Base-by-base conservation (phyloP, 2,888 invertebrate species). In the Plagiodera versicolora region DNA sequence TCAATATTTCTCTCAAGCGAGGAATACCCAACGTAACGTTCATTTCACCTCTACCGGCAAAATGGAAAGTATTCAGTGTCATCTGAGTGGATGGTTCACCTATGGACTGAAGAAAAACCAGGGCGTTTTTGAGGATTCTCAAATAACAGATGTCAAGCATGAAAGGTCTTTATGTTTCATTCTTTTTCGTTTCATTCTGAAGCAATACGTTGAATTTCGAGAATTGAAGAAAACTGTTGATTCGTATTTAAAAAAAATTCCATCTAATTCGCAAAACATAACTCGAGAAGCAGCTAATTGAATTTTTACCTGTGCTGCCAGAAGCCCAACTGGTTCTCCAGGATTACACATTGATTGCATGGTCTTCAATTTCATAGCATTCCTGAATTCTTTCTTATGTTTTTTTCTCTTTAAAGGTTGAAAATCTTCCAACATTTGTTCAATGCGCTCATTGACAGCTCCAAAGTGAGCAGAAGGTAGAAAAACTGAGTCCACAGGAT, bases 21-120 rank as follows among this genome's bases (percentile, higher is more conserved):
- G 99, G 99, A 72, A 99, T 98, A 84, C 99, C 99, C n/a, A 99
- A 85, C 0, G 99, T 99, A 0, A 99, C 98, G 83, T 99, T 99
- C 98, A 99, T 99, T 82, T 99, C 99, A 84, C 98, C 98, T 81
- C 98, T 89, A 76, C 99, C 99, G 72, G 99, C 99, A 80, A 99
- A 99, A 78, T 99, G 99, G 81, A 99, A 99, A 44, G 99, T 99
- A 80, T 99, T 99, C 77, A 99, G 82, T 74, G 99, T 99, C 99
- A 99, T 99, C 85, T 99, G 99, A 61, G 99, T 99, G 1, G 98
- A 98, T 0, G 99, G 99, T 81, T 99, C 99, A 59, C 99, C 99
- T 64, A 99, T 91, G 0, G 97, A 97, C 83, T 79, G 64, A 60
- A 75, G 70, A 50, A 56, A 14, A 10, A 1, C 35, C 11, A n/a